These are phyloP conservation scores for Heterochromis multidens DNA, from an alignment of 2,113 vertebrate genomes.

Conservation along the genomic window DNA sequence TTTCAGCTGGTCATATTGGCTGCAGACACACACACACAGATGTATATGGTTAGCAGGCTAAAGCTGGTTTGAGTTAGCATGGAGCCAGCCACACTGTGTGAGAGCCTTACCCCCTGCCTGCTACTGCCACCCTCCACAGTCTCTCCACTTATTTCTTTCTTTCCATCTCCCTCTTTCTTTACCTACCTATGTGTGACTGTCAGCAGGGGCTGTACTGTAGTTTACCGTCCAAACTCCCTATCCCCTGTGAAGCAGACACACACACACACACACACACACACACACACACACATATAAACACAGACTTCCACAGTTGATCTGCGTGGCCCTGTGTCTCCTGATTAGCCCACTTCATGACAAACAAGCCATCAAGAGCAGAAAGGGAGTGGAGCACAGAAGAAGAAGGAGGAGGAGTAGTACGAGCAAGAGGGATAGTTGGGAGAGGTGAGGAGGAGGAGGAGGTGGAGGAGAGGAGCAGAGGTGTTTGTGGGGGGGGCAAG, in stretches of 20 bases:
- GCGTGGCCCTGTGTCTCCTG: slow-evolving; percentile 56
- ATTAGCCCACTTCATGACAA: slow-evolving; percentile 72
- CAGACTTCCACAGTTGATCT: slow-evolving; percentile 27
- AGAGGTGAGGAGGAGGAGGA: slow-evolving; percentile 29
- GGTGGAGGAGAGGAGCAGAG: slow-evolving; percentile 38
- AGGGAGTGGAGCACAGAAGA: slow-evolving; percentile 2
- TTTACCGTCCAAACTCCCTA: slow-evolving; percentile 2
- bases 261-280: not conserved
- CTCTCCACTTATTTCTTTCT: slow-evolving; percentile 32
- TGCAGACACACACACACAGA: slow-evolving; percentile 62
- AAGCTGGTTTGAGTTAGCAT: slow-evolving; percentile 76
- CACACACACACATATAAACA: not conserved
- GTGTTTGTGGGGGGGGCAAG: slow-evolving; percentile 1
- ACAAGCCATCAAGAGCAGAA: slow-evolving; percentile 74
- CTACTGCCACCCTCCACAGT: slow-evolving; percentile 70
- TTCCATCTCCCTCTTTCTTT: slow-evolving; percentile 23
- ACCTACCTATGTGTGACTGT: slow-evolving; percentile 26
- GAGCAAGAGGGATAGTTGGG: slow-evolving; percentile 24
- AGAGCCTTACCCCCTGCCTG: slow-evolving; percentile 71
- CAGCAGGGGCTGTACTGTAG: not conserved
- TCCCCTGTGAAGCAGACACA: not conserved
- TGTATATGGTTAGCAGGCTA: slow-evolving; percentile 69
- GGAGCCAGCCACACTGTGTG: slow-evolving; percentile 76
- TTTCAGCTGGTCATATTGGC: slow-evolving; percentile 64
- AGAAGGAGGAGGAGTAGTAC: slow-evolving; percentile 47